Base-by-base conservation (phyloP, 2,113 vertebrate species). In the Dipodomys merriami region DNA sequence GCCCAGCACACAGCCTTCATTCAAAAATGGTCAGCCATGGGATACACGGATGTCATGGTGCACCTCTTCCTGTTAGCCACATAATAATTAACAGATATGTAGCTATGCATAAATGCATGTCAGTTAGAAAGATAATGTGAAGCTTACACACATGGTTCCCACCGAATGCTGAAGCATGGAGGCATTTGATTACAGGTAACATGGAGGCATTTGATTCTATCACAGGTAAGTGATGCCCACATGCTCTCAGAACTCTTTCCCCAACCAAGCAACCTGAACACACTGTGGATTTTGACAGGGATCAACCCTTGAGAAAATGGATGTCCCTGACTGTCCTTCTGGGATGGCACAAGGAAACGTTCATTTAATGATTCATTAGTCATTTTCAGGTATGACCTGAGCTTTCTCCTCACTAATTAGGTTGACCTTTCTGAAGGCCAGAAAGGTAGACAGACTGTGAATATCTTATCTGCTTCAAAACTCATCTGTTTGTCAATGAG, bases 381-480 rank as follows among this genome's bases (percentile, higher is more conserved):
- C 91, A 97, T 91, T 94, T 96, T 88, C 19, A 6, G 91, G 95
- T 95, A 91, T 91, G 95, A 91, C 97, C 71, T 62, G 29, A 6
- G 93, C 95, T 96, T 97, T 96, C 96, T 95, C 95, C 87, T 96
- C 96, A 90, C 93, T 97, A 97, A 97, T 97, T 97, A 88, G 78
- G 82, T 60, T 95, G 97, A 96, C 94, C 97, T 97, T 98, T 97
- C 95, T 94, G 90, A 91, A 96, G 95, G 76, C 84, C 90, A 86
- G 2, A 97, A 94, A 87, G 91, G 96, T 95, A 95, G 88, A 96
- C 95, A 95, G 88, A 96, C 95, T 86, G 64, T 91, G 95, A 91
- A 81, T 95, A 84, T 90, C 95, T 95, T 91, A 92, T 84, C 96
- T 95, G 88, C 91, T 97, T 95, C 95, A 94, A 97, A 98, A 97